phyloP scores from a whole-genome alignment of 2,888 invertebrate species.

The Heteromyza rotundicornis region DNA sequence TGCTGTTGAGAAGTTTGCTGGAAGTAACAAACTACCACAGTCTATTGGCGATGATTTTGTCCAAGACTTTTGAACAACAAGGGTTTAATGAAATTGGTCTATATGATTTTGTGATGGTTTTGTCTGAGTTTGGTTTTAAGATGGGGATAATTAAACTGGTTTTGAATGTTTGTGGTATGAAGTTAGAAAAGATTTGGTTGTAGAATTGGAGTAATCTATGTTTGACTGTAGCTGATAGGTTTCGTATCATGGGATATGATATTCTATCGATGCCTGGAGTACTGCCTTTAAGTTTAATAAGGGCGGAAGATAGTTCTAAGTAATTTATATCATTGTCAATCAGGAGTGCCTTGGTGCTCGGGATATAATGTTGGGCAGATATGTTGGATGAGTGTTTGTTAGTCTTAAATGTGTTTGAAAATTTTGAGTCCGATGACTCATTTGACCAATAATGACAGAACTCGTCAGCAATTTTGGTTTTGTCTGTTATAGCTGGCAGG shows the following conservation, averaged over 20 bases:
- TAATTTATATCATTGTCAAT: constrained; percentile 7
- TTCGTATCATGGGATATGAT: constrained; percentile 20
- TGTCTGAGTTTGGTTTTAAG: constrained; percentile 14
- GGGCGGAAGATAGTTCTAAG: constrained; percentile 6
- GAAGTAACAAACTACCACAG: constrained; percentile 25
- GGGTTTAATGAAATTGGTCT: constrained; percentile 12
- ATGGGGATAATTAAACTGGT: constrained; percentile 14
- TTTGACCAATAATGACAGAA: constrained; percentile 10
- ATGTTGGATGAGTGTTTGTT: neutral
- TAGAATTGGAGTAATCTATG: constrained; percentile 12
- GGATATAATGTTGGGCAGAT: neutral
- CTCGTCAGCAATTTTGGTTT: neutral
- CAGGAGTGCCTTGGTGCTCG: neutral
- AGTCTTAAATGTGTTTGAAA: neutral
- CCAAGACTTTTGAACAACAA: constrained; percentile 16
- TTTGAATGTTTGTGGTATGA: constrained; percentile 21
- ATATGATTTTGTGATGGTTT: constrained; percentile 9
- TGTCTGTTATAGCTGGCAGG: neutral
- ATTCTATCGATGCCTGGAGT: constrained; percentile 18
- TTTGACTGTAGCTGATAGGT: constrained; percentile 5
- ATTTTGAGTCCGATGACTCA: neutral
- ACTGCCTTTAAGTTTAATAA: constrained; percentile 11
- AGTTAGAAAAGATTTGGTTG: constrained; percentile 9
- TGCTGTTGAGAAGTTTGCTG: constrained; percentile 22
- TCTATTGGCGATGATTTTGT: constrained; percentile 23